phyloP scores from a whole-genome alignment of 2,113 vertebrate genomes.

The Onychostruthus taczanowskii region DNA sequence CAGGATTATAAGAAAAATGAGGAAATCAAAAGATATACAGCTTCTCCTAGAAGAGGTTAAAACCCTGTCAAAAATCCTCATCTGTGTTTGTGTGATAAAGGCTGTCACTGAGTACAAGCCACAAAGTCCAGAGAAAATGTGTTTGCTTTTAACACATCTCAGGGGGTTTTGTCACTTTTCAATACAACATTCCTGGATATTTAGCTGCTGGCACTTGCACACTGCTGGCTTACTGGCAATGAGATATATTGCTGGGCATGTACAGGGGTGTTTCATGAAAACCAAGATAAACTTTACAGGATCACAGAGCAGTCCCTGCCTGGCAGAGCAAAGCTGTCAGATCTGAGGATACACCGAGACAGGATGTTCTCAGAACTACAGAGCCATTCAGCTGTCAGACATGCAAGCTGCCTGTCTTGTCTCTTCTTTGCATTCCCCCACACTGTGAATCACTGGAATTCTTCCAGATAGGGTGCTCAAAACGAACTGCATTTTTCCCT shows the following conservation, averaged over 20 bases:
- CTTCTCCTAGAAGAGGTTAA: not conserved
- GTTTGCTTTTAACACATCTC: not conserved
- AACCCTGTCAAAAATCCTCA: not conserved
- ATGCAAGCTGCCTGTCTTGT: not conserved
- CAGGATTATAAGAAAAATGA: not conserved
- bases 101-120: not conserved
- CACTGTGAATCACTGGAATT: not conserved
- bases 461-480: not conserved
- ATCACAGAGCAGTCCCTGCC: constrained; percentile 55
- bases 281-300: constrained; percentile 62
- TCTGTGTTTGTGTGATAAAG: constrained; percentile 37
- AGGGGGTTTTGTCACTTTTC: not conserved
- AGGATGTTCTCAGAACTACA: not conserved
- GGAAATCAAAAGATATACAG: not conserved
- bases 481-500: not conserved
- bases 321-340: not conserved
- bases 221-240: not conserved
- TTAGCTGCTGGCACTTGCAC: not conserved
- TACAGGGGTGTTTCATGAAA: constrained; percentile 50
- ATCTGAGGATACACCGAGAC: not conserved
- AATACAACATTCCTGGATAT: not conserved
- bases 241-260: constrained; percentile 45
- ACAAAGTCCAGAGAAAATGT: not conserved
- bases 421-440: not conserved
- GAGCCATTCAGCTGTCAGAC: not conserved